Conservation (phyloP, 92 coral and sea anemone species). For the Parazoanthus darwini region DNA sequence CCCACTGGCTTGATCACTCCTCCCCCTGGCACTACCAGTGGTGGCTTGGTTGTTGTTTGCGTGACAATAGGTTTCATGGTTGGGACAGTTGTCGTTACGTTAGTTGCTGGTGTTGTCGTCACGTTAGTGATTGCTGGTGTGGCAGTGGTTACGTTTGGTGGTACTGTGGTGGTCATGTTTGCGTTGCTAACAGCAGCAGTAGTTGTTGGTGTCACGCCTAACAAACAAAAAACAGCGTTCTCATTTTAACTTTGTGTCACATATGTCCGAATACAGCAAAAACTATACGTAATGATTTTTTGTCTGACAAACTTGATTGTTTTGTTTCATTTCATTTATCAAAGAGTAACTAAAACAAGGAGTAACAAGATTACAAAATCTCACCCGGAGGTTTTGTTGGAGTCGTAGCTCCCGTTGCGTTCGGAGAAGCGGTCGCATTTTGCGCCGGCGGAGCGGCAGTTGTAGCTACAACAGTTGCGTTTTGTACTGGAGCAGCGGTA, state of each 20-base stretch:
- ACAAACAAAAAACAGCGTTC: neutral
- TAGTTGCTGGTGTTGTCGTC: conserved; percentile 1
- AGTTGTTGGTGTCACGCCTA: conserved; percentile 15
- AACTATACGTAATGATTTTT: no score
- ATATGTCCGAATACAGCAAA: neutral
- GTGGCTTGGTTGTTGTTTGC: conserved; percentile 13
- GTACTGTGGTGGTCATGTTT: neutral
- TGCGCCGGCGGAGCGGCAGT: conserved; percentile 9
- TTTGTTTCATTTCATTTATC: no score
- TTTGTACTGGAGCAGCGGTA: neutral
- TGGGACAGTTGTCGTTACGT: conserved; percentile 10
- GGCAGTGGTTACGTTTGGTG: conserved; percentile 1
- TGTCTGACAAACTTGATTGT: no score
- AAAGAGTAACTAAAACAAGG: no score
- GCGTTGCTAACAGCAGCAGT: neutral
- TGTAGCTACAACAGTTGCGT: conserved; percentile 8
- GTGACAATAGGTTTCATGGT: conserved; percentile 2
- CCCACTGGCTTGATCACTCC: conserved; percentile 14
- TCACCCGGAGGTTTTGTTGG: conserved; percentile 32
- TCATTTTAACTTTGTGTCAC: neutral
- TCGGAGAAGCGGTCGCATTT: conserved; percentile 35
- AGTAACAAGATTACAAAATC: neutral
- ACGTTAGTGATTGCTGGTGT: conserved; percentile 19
- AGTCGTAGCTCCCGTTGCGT: conserved; percentile 4
- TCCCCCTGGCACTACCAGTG: conserved; percentile 28